phyloP scores from a whole-genome alignment of 64 coral and sea anemone species.

The Trachythela sp. region DNA sequence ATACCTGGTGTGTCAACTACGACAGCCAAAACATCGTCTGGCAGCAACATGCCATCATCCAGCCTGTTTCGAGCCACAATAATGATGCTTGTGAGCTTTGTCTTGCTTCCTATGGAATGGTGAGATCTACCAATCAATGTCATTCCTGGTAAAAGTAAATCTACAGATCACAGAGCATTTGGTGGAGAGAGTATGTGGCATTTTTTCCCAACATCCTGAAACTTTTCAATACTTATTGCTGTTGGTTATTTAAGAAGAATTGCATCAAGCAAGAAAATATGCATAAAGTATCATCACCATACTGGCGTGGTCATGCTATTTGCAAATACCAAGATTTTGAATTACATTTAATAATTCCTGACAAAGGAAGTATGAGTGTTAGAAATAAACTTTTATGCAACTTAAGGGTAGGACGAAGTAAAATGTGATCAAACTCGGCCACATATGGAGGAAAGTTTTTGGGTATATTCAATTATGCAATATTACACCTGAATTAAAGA shows the following conservation, averaged over 20 bases:
- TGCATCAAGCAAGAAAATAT: neutral
- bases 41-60: no score
- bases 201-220: neutral
- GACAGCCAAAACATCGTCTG: no score
- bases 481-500: neutral
- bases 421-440: neutral
- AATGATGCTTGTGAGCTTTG: no score
- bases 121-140: neutral
- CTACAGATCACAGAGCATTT: neutral
- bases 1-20: no score
- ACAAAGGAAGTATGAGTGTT: neutral
- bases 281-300: neutral
- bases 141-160: neutral
- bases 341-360: neutral
- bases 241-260: neutral
- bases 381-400: neutral
- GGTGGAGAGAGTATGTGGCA: neutral
- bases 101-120: neutral
- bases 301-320: neutral
- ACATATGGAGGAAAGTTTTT: conserved; percentile 28
- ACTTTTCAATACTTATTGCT: neutral
- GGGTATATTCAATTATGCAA: conserved; percentile 26
- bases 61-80: no score
- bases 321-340: neutral
- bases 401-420: neutral